Percentiles rank a stretch among this genome's conserved stretches.
These are phyloP conservation scores for Bombus superbus DNA, from an alignment of 1,140 invertebrate genomes.

Conservation along the genomic window DNA sequence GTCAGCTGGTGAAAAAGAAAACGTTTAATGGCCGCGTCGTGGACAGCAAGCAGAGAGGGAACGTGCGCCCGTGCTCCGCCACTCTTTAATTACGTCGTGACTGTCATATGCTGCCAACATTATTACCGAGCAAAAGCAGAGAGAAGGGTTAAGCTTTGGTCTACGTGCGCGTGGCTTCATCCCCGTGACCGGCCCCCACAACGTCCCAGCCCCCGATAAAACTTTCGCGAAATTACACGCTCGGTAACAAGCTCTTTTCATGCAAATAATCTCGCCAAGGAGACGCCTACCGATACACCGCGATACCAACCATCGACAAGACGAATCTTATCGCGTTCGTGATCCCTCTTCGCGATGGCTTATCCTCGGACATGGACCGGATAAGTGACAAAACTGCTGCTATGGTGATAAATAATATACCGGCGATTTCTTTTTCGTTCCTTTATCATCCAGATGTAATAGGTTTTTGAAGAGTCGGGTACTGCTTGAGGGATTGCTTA, in stretches of 20 bases:
- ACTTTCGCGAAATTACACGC: conserved; percentile 56
- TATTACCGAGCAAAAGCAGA: conserved; percentile 14
- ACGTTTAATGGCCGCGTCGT: conserved; percentile 60
- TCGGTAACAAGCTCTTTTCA: conserved; percentile 64
- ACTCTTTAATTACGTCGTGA: conserved; percentile 59
- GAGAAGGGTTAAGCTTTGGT: not conserved
- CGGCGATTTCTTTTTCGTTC: not conserved
- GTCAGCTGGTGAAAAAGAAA: conserved; percentile 60
- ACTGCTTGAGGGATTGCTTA: not conserved
- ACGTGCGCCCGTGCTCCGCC: conserved; percentile 34
- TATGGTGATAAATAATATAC: not conserved
- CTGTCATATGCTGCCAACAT: conserved; percentile 45
- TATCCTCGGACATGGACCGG: too few relatives aligned
- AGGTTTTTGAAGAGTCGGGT: not conserved
- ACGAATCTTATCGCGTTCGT: conserved; percentile 15
- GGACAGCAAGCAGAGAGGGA: conserved; percentile 47
- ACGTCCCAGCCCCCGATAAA: conserved; percentile 41
- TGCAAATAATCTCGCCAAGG: conserved; percentile 65
- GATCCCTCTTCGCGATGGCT: not conserved
- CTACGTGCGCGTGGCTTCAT: conserved; percentile 18
- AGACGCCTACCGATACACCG: conserved; percentile 24
- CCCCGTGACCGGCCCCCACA: not conserved
- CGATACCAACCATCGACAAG: not conserved
- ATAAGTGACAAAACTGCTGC: not conserved
- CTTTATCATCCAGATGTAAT: not conserved